A percentile compares a stretch with the other conserved stretches of the same genome.
These are phyloP conservation scores for Onychorhynchus coronatus DNA, from an alignment of 2,113 vertebrate genomes.

Conservation along the genomic window DNA sequence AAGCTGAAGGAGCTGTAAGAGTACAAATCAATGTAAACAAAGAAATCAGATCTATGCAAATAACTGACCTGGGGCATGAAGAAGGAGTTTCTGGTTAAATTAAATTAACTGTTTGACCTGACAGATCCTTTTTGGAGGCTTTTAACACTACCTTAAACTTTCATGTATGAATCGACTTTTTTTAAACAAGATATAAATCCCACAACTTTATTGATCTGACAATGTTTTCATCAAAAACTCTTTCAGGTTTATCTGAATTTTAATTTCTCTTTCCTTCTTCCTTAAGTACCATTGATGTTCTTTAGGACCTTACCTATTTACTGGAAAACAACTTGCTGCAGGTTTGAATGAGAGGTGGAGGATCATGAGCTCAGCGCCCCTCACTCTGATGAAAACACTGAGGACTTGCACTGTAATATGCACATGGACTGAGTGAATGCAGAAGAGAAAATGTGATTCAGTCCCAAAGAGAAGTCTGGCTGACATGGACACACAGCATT, in stretches of 20 bases:
- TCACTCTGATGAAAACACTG: neutral
- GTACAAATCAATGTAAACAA: slow-evolving; percentile 22
- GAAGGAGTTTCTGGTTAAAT: neutral
- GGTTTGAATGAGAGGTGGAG: neutral
- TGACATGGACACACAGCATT: neutral
- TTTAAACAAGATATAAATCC: neutral
- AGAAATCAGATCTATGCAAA: slow-evolving; percentile 21
- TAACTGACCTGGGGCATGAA: neutral
- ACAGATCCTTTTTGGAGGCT: neutral
- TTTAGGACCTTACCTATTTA: neutral
- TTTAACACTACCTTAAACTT: neutral
- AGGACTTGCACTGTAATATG: neutral
- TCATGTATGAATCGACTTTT: neutral
- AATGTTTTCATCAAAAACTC: neutral
- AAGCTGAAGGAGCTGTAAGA: neutral
- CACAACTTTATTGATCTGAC: neutral
- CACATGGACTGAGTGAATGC: neutral
- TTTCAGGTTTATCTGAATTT: neutral
- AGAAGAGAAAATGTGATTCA: neutral
- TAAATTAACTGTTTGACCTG: neutral
- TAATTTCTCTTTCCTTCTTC: neutral
- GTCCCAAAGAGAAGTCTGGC: neutral
- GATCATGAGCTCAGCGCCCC: neutral
- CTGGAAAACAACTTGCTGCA: neutral
- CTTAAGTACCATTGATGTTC: neutral